A percentile compares a stretch with the other conserved stretches of the same genome.
phyloP scores from a whole-genome alignment of 2,797 vertebrate species.

The Periophthalmus magnuspinnatus region DNA sequence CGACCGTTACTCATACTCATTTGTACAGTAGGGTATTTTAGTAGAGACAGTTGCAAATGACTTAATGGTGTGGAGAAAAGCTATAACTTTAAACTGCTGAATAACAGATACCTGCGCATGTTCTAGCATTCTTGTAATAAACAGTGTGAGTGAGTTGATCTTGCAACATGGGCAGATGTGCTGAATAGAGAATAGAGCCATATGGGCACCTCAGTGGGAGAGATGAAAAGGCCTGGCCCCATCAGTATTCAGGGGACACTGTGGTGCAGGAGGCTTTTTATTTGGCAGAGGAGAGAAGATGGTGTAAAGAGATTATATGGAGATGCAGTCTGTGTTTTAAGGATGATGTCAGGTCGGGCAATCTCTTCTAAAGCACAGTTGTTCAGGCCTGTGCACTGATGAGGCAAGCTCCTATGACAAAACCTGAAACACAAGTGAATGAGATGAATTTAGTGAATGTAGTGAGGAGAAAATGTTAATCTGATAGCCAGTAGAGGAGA shows the following conservation, averaged over 20 bases:
- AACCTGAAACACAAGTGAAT: constrained; percentile 14
- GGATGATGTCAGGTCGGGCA: constrained; percentile 44
- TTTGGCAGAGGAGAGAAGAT: constrained; percentile 31
- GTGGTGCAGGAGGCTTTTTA: constrained; percentile 7
- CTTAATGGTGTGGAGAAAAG: background rate
- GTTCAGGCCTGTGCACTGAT: constrained; percentile 20
- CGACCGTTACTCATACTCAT: no score
- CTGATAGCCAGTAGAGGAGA: background rate
- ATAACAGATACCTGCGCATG: background rate
- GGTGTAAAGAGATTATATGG: constrained; percentile 35
- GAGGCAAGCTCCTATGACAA: constrained; percentile 33
- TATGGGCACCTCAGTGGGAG: constrained; percentile 20
- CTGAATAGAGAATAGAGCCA: constrained; percentile 29
- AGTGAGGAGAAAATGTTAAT: constrained; percentile 8
- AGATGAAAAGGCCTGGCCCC: constrained; percentile 5
- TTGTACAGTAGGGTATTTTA: background rate
- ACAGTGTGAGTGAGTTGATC: background rate
- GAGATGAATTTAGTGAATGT: constrained; percentile 15
- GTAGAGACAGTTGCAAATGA: background rate
- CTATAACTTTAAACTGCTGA: background rate
- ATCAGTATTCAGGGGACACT: constrained; percentile 38
- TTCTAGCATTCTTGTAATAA: background rate
- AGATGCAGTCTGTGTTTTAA: constrained; percentile 32
- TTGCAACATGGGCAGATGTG: constrained; percentile 27
- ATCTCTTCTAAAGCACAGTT: constrained; percentile 23